Percentiles rank a stretch among this genome's conserved stretches.
phyloP scores from a whole-genome alignment of 2,113 vertebrate genomes.

The Synodontis membranacea region DNA sequence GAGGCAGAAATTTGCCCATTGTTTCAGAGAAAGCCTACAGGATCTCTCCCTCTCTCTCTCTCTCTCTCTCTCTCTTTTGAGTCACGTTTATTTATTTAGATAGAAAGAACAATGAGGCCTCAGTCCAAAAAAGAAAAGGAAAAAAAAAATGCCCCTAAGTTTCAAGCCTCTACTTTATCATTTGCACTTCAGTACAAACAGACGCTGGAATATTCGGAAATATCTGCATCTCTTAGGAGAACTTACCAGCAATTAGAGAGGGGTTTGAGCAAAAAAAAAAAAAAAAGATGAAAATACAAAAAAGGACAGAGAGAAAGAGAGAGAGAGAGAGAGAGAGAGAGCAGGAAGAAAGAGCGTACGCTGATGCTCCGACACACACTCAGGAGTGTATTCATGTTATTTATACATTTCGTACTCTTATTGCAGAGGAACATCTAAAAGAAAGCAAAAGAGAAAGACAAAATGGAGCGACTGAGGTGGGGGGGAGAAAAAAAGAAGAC shows the following conservation, averaged over 20 bases:
- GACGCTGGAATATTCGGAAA: neutral
- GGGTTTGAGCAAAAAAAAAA: neutral
- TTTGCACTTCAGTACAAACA: constrained; percentile 25
- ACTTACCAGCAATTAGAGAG: neutral
- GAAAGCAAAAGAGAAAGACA: neutral
- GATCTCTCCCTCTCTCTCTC: constrained; percentile 11
- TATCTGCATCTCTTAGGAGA: neutral
- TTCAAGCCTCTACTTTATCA: constrained; percentile 43
- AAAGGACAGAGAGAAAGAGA: neutral
- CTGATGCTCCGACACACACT: neutral
- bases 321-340: neutral
- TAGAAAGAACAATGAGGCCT: constrained; percentile 41
- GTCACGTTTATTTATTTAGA: constrained; percentile 51
- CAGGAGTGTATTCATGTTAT: neutral
- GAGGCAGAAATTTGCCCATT: constrained; percentile 54
- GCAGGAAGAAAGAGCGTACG: neutral
- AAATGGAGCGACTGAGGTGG: neutral
- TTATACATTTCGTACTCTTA: neutral
- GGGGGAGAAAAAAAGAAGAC: neutral
- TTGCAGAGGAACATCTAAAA: neutral
- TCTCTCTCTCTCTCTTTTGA: constrained; percentile 14
- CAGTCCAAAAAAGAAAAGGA: constrained; percentile 16
- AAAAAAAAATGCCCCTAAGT: constrained; percentile 22
- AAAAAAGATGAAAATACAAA: too few species aligned
- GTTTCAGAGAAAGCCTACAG: constrained; percentile 46